phyloP scores from a whole-genome alignment of 2,113 vertebrate species.

The Pithys albifrons region DNA sequence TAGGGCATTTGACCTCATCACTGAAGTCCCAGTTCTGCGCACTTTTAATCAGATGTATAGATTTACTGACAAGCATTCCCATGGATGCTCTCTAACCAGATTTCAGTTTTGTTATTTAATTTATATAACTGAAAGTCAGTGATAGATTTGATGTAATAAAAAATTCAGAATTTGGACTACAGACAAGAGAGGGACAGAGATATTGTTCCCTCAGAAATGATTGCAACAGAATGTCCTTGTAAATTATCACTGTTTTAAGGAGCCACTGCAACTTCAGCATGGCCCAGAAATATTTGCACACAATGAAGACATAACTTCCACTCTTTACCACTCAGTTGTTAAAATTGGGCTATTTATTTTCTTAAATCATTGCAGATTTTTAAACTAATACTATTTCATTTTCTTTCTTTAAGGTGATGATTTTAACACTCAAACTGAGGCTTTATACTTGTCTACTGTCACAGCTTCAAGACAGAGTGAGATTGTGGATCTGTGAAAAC shows the following conservation, averaged over 20 bases:
- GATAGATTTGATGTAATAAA: neutral
- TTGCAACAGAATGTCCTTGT: neutral
- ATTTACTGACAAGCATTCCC: neutral
- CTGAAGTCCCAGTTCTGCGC: neutral
- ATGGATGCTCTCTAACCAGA: neutral
- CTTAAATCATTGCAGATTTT: neutral
- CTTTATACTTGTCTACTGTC: neutral
- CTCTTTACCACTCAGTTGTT: neutral
- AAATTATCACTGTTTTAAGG: neutral
- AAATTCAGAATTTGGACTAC: neutral
- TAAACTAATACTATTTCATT: neutral
- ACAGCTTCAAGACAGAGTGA: neutral
- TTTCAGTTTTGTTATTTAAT: neutral
- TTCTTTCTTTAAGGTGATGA: slow-evolving; percentile 39
- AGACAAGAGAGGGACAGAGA: neutral
- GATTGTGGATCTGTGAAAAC: neutral
- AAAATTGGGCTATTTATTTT: neutral
- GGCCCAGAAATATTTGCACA: neutral
- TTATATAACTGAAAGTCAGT: neutral
- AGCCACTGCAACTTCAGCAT: neutral
- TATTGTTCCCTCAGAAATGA: neutral
- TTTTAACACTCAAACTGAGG: neutral
- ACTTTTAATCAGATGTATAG: neutral
- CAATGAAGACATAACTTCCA: neutral
- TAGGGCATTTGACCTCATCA: neutral